Percentiles rank a stretch among this genome's conserved stretches.
Evolutionary conservation across 1,140 invertebrate genomes (phyloP).

Genomic region (Megalopta genalis): DNA sequence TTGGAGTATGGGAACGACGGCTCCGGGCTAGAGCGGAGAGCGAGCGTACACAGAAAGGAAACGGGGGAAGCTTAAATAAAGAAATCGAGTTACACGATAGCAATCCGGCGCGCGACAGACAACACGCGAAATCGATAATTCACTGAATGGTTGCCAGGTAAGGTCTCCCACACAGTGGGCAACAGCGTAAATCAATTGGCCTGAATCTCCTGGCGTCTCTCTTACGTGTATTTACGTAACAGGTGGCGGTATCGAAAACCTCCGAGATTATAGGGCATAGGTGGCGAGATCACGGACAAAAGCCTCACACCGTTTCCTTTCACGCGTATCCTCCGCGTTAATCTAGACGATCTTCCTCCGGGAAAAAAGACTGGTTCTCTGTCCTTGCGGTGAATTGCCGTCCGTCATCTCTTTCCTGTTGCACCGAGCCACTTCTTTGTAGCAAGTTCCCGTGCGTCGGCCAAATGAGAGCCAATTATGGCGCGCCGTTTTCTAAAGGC

Average conservation of each 20-base stretch:
- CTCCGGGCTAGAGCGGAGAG: no score
- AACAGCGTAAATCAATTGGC: constrained; percentile 69
- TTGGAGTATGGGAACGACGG: background rate
- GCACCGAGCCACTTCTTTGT: background rate
- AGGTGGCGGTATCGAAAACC: constrained; percentile 69
- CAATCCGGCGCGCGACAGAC: background rate
- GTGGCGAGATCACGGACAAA: constrained; percentile 17
- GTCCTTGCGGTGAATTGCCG: background rate
- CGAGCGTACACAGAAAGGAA: background rate
- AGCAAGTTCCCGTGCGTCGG: background rate
- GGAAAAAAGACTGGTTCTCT: background rate
- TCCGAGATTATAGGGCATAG: constrained; percentile 14
- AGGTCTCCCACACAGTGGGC: constrained; percentile 30
- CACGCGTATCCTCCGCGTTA: constrained; percentile 27
- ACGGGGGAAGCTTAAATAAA: background rate
- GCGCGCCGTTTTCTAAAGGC: background rate
- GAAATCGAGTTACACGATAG: constrained; percentile 14
- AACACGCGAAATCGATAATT: constrained; percentile 28
- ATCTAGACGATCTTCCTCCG: constrained; percentile 12
- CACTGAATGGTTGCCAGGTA: constrained; percentile 51
- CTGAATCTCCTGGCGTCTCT: constrained; percentile 27
- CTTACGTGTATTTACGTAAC: constrained; percentile 73
- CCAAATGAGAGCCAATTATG: background rate
- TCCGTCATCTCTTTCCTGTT: background rate
- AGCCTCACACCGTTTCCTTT: constrained; percentile 46